These are phyloP conservation scores for Scaptomyza cyrtandrae DNA, from an alignment of 2,888 invertebrate species.

Conservation along the genomic window DNA sequence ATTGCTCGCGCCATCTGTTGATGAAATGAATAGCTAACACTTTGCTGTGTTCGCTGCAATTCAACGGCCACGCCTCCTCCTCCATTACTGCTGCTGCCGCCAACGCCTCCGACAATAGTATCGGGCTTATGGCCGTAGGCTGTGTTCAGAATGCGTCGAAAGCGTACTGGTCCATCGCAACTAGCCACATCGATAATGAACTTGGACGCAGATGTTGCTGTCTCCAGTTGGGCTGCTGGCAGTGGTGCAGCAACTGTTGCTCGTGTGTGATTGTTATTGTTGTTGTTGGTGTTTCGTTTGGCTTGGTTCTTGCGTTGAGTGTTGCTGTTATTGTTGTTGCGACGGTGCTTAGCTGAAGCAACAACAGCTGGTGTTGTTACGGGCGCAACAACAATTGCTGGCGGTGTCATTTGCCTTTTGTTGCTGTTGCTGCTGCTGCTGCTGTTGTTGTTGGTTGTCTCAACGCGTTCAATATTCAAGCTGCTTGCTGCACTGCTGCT, in stretches of 20 bases:
- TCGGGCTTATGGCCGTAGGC: constrained; percentile 88
- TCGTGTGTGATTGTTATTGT: not conserved
- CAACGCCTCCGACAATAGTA: constrained; percentile 51
- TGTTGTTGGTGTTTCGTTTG: constrained; percentile 21
- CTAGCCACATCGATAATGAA: constrained; percentile 94
- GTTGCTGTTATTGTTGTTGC: constrained; percentile 8
- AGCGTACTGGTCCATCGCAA: constrained; percentile 95
- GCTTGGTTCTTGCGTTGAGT: constrained; percentile 20
- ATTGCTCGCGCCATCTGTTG: constrained; percentile 85
- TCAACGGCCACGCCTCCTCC: constrained; percentile 23
- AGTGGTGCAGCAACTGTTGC: constrained; percentile 17
- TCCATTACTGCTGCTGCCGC: constrained; percentile 60
- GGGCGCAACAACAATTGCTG: constrained; percentile 2
- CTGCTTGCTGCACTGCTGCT: constrained; percentile 71
- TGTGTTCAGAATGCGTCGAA: constrained; percentile 93
- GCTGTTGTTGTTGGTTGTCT: constrained; percentile 12
- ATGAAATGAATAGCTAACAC: constrained; percentile 84
- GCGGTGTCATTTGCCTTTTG: constrained; percentile 11
- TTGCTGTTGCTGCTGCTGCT: not conserved
- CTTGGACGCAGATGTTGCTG: constrained; percentile 78
- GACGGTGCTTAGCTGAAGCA: constrained; percentile 27
- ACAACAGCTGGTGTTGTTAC: not conserved
- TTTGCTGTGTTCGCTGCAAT: constrained; percentile 82
- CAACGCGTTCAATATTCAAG: constrained; percentile 62
- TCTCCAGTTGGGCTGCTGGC: constrained; percentile 53